A percentile compares a stretch with the other conserved stretches of the same genome.
Conservation (phyloP, 1,140 invertebrate genomes). For the Luehdorfia chinensis region DNA sequence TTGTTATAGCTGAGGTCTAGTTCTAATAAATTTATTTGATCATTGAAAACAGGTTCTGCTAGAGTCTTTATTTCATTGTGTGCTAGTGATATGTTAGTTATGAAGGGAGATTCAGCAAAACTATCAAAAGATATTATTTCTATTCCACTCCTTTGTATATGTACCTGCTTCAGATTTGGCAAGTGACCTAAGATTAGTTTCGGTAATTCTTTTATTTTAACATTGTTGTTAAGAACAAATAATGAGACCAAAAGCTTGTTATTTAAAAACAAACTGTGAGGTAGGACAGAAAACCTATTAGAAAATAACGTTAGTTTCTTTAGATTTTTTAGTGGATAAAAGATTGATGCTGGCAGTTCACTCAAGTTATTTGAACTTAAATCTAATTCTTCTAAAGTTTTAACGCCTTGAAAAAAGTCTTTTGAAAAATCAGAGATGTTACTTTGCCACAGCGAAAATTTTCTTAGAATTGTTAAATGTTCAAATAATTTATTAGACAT, state of each 20-base stretch:
- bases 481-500: conserved; percentile 79
- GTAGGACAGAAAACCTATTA: conserved; percentile 80
- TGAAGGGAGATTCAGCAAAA: conserved; percentile 74
- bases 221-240: conserved; percentile 77
- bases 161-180: conserved; percentile 72
- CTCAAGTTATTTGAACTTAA: conserved; percentile 80
- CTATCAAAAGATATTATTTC: conserved; percentile 77
- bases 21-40: conserved; percentile 75
- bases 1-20: conserved; percentile 79
- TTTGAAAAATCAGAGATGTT: conserved; percentile 78
- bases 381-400: conserved; percentile 79
- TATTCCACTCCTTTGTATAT: conserved; percentile 72
- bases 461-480: conserved; percentile 77
- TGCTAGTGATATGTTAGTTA: conserved; percentile 78
- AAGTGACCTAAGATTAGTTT: conserved; percentile 77
- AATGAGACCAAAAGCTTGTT: conserved; percentile 76
- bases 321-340: conserved; percentile 78
- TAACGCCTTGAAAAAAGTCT: conserved; percentile 78
- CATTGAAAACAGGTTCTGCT: conserved; percentile 76
- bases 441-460: conserved; percentile 81
- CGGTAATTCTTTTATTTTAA: conserved; percentile 76
- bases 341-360: conserved; percentile 77
- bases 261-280: conserved; percentile 77
- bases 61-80: conserved; percentile 77
- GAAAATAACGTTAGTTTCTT: conserved; percentile 78